Conservation (phyloP, 2,113 vertebrate genomes). For the Podocnemis expansa region DNA sequence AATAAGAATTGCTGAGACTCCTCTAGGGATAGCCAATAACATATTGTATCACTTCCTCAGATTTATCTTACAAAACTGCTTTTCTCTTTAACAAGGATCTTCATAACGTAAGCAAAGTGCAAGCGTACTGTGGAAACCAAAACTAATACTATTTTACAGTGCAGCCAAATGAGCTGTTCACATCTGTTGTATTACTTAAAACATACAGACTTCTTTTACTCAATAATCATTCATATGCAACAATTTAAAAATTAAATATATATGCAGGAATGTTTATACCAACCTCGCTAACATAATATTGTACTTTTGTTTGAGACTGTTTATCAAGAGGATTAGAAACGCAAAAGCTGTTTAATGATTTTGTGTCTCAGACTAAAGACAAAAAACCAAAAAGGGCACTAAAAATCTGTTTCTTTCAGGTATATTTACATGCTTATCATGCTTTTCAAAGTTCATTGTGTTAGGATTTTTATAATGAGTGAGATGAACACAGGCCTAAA, state of each 20-base stretch:
- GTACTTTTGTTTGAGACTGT: conserved; percentile 6
- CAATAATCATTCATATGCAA: background rate
- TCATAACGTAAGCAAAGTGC: background rate
- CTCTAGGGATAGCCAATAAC: conserved; percentile 6
- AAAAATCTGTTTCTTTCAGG: background rate
- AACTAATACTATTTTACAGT: background rate
- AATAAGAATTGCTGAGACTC: conserved; percentile 9
- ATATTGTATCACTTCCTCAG: conserved; percentile 50
- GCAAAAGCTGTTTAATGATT: conserved; percentile 5
- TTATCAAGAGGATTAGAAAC: background rate
- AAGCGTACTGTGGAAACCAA: background rate
- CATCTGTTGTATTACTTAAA: background rate
- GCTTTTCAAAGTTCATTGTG: background rate
- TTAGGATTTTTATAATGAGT: background rate
- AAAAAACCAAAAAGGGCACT: conserved; percentile 11
- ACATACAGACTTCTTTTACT: background rate
- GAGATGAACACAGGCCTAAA: background rate
- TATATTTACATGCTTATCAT: background rate
- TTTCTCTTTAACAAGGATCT: background rate
- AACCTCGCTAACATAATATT: background rate
- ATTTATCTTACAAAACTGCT: background rate
- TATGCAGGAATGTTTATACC: background rate
- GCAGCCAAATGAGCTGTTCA: background rate
- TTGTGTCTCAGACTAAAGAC: background rate
- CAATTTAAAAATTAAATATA: background rate